Evolutionary conservation across 2,888 invertebrate species (phyloP), one percentile per base, ranked within the genome.

Genomic region (Falcaria lacertinaria): DNA sequence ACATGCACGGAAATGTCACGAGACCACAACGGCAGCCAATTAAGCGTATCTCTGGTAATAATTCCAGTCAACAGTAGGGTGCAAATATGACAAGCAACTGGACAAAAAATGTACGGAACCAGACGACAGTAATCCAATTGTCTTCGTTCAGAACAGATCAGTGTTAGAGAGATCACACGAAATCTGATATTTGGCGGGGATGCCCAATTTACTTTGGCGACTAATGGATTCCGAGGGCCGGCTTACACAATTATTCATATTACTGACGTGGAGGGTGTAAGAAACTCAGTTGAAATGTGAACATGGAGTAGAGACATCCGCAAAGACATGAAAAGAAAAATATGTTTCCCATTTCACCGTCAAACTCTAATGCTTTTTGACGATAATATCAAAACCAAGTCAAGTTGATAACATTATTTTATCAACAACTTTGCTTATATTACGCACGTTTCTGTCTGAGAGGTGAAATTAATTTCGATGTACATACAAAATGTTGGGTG

Each of bases 61-160:
- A 82, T 84, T 76, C 56, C 67, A 68, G 66, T 65, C 66, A 63
- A 60, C 62, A 49, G 44, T 42, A 22, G 46, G 42, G 60, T 67
- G 69, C 68, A 74, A 80, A 81, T 82, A 81, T 85, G 81, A 72
- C 80, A 86, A 87, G 67, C 74, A 79, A 81, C 81, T 81, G 85
- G 81, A 72, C 80, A 86, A 87, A 89, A 89, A 86, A 80, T 65
- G 76, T 54, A 62, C 57, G 66, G 69, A 70, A 79, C 79, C 87
- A 86, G 86, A 82, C 80, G 85, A 75, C 74, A 72, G 69, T 84
- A 87, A 89, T 84, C 85, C 82, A 75, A 88, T 89, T 82, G 81
- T 80, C 78, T 74, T 80, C 73, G 70, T 79, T 82, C 87, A 70
- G 80, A 76, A 74, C 60, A 73, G 75, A 88, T 88, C 80, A 83